Conservation (phyloP, 2,888 invertebrate genomes). For the Drosophila greeni region DNA sequence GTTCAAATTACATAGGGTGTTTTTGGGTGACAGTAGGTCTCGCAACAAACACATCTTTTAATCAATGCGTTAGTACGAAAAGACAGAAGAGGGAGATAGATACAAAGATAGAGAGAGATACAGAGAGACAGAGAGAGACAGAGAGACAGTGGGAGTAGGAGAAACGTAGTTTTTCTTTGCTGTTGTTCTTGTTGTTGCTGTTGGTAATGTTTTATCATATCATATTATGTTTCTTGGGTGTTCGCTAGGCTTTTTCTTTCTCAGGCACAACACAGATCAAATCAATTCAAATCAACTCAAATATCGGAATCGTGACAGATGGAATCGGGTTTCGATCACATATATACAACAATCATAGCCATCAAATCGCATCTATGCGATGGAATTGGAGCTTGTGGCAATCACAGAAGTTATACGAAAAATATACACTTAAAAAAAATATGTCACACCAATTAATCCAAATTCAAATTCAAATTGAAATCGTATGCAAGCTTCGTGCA, state of each 20-base stretch:
- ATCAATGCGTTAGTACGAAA: constrained; percentile 28
- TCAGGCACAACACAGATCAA: constrained; percentile 38
- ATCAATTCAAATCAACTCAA: constrained; percentile 28
- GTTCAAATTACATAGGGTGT: constrained; percentile 18
- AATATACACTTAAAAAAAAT: not conserved
- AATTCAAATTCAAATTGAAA: constrained; percentile 17
- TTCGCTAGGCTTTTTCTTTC: constrained; percentile 34
- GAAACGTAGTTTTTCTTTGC: constrained; percentile 27
- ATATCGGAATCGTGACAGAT: constrained; percentile 15
- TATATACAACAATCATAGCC: constrained; percentile 48
- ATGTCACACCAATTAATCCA: constrained; percentile 21
- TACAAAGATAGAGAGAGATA: constrained; percentile 16
- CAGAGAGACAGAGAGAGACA: constrained; percentile 28
- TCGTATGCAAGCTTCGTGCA: constrained; percentile 36
- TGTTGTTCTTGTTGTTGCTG: constrained; percentile 24
- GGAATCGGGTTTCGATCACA: constrained; percentile 19
- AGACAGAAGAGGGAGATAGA: constrained; percentile 27
- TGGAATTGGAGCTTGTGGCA: constrained; percentile 34
- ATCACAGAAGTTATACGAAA: constrained; percentile 11
- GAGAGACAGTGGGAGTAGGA: constrained; percentile 45
- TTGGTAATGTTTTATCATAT: constrained; percentile 17
- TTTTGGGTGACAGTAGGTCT: constrained; percentile 8
- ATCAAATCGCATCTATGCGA: constrained; percentile 35
- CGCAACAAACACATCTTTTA: constrained; percentile 17
- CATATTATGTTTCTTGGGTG: constrained; percentile 24